These are phyloP conservation scores for Trididemnum miniatum DNA, from an alignment of 23 tunicate genomes.

Conservation along the genomic window DNA sequence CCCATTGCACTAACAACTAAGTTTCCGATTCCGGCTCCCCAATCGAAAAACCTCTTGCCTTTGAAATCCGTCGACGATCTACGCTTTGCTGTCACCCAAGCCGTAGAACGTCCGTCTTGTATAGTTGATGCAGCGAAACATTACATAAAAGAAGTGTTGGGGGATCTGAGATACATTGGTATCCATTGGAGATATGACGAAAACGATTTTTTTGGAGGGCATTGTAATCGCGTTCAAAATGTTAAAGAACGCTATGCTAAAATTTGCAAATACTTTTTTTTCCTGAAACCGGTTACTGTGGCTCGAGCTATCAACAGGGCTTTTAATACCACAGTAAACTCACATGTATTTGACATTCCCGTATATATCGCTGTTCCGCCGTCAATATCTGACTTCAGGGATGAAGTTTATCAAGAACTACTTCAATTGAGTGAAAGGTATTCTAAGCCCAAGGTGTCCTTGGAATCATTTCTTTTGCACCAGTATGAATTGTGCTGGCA, in stretches of 20 bases:
- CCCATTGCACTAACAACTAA: too few species aligned
- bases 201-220: too few species aligned
- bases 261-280: neutral
- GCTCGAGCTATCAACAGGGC: neutral
- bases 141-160: neutral
- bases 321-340: neutral
- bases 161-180: neutral
- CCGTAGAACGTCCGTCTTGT: conserved; percentile 4
- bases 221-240: too few species aligned
- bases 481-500: neutral
- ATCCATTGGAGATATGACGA: conserved; percentile 7
- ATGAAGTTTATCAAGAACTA: neutral
- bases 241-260: too few species aligned
- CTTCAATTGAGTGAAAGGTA: neutral
- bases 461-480: neutral
- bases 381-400: neutral
- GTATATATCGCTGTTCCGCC: conserved; percentile 12
- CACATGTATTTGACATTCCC: neutral
- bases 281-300: neutral
- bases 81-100: too few species aligned
- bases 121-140: neutral
- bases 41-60: too few species aligned
- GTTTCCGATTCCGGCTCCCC: too few species aligned
- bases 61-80: too few species aligned
- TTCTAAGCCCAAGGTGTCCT: neutral